Conservation (phyloP, 2,888 invertebrate species). For the Patella ulyssiponensis region DNA sequence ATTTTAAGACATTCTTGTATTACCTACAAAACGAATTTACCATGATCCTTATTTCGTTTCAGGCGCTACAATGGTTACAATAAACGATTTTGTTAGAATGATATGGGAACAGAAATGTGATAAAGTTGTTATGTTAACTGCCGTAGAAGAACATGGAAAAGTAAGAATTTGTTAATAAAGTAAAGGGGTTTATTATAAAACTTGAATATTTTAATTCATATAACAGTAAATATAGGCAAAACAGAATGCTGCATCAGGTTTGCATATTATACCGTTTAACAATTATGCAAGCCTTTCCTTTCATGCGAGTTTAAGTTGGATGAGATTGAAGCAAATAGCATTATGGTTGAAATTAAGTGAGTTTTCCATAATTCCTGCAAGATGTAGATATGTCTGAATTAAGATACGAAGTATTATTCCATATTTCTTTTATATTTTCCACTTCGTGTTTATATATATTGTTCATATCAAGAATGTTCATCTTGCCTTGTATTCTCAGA, state of each 20-base stretch:
- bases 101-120: not conserved
- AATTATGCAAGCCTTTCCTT: too few species aligned
- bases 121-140: not conserved
- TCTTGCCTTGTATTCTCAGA: not conserved
- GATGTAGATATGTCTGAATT: not conserved
- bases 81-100: slow-evolving; percentile 1
- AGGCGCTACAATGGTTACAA: not conserved
- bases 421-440: not conserved
- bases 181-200: too few species aligned
- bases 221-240: too few species aligned
- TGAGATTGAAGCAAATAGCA: too few species aligned
- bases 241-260: too few species aligned
- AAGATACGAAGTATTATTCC: not conserved
- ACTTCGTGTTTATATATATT: not conserved
- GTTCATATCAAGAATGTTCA: not conserved
- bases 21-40: not conserved
- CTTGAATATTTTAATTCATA: too few species aligned
- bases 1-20: not conserved
- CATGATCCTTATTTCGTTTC: not conserved
- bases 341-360: too few species aligned
- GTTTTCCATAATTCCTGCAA: too few species aligned
- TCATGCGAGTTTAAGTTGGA: too few species aligned
- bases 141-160: not conserved
- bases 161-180: not conserved
- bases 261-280: too few species aligned